These are phyloP conservation scores for Sepiola atlantica DNA, from an alignment of 2,888 invertebrate species.

Conservation along the genomic window DNA sequence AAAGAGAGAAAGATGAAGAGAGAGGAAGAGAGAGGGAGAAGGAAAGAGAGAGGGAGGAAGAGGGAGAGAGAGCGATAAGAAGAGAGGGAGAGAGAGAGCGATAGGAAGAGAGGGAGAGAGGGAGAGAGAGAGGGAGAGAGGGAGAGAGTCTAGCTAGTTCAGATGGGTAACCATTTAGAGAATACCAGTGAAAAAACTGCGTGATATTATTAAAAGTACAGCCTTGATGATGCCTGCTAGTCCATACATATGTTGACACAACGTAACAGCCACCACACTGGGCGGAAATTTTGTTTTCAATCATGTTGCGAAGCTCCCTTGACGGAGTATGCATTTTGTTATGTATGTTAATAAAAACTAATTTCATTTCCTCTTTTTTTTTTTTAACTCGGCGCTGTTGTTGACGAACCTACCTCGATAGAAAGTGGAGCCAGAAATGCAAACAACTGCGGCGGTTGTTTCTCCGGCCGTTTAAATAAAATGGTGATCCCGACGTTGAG, in stretches of 20 bases:
- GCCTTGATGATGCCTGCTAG: no score
- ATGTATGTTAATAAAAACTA: no score
- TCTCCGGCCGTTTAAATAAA: constrained; percentile 91
- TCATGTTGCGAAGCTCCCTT: no score
- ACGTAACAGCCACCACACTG: no score
- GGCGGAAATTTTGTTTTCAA: no score
- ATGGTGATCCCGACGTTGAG: constrained; percentile 98
- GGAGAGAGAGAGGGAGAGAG: neutral
- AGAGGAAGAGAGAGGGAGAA: neutral
- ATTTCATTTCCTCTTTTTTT: no score
- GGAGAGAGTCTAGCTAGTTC: neutral
- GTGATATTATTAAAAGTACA: no score
- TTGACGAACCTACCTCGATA: constrained; percentile 82
- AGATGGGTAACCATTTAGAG: neutral
- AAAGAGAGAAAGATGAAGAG: neutral
- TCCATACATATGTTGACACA: no score
- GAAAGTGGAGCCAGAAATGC: constrained; percentile 97
- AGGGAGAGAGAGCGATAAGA: neutral
- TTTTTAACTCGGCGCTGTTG: constrained; percentile 82
- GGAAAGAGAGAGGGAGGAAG: neutral
- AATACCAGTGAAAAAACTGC: no score
- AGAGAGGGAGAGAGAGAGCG: neutral
- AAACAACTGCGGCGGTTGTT: constrained; percentile 87
- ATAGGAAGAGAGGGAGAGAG: neutral
- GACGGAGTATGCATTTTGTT: no score